Percentiles rank a stretch among this genome's conserved stretches.
These are phyloP conservation scores for Poeciliopsis turrubarensis DNA, from an alignment of 2,113 vertebrate genomes.

Conservation along the genomic window DNA sequence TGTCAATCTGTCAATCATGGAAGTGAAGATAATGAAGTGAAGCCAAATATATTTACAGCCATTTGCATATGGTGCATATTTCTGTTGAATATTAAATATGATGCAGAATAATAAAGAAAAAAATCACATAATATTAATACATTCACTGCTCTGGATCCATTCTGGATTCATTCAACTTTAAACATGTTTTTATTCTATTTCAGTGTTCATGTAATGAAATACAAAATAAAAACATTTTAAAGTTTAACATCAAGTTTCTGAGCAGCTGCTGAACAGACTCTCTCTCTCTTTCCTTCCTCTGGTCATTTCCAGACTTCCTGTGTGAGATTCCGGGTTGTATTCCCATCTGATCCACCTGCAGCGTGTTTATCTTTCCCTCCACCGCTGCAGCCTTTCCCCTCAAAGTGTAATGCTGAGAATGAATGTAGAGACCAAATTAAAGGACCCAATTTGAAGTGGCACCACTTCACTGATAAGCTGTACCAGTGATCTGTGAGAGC, in stretches of 20 bases:
- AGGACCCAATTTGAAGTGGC: conserved; percentile 70
- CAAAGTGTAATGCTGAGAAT: conserved; percentile 61
- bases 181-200: background rate
- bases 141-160: background rate
- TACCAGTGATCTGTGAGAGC: conserved; percentile 74
- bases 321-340: conserved; percentile 25
- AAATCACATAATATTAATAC: background rate
- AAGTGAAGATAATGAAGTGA: background rate
- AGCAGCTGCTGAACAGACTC: background rate
- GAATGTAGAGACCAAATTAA: conserved; percentile 73
- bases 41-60: background rate
- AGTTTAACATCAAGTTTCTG: background rate
- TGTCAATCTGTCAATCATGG: background rate
- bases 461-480: conserved; percentile 75
- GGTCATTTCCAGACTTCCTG: conserved; percentile 3
- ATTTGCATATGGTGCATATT: too few species aligned
- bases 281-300: background rate
- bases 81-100: background rate
- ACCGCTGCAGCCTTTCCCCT: conserved; percentile 30
- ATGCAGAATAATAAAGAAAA: background rate
- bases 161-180: background rate
- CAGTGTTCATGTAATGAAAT: background rate
- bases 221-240: background rate
- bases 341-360: conserved; percentile 35
- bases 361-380: conserved; percentile 60